Evolutionary conservation across 2,113 vertebrate species (phyloP).

Genomic region (Cricetomys ansorgei): DNA sequence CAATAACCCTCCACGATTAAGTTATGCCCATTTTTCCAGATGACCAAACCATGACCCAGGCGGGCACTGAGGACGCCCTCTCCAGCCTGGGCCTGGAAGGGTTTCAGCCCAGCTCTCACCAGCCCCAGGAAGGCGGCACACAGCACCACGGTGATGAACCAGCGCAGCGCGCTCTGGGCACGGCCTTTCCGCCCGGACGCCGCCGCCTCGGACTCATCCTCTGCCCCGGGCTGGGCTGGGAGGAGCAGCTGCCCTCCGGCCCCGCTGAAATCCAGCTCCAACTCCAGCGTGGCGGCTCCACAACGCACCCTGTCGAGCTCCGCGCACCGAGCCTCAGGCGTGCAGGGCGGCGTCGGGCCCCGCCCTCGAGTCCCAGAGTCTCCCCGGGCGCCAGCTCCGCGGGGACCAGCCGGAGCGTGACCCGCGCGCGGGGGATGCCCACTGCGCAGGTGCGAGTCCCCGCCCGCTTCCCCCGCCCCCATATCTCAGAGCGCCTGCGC

Average conservation of each 20-base stretch:
- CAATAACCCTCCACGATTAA: not conserved
- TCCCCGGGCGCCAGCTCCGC: not conserved
- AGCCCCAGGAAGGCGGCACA: slow-evolving; percentile 94
- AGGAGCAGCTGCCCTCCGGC: slow-evolving; percentile 65
- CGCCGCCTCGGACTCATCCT: slow-evolving; percentile 12
- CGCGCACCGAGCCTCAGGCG: not conserved
- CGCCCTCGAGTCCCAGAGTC: not conserved
- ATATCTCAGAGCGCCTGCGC: not conserved
- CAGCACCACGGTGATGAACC: slow-evolving; percentile 87
- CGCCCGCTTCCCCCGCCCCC: accelerated
- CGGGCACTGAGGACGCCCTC: not conserved
- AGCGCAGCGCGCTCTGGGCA: slow-evolving; percentile 66
- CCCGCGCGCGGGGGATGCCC: accelerated
- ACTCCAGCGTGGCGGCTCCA: slow-evolving; percentile 80
- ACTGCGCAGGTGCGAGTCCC: accelerated
- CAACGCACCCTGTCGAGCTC: not conserved
- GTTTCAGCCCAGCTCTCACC: slow-evolving; percentile 85
- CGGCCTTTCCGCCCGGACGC: not conserved
- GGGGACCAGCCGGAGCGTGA: accelerated
- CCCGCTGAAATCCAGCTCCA: slow-evolving; percentile 64
- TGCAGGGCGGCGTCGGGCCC: not conserved
- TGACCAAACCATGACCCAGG: not conserved
- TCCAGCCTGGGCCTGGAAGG: not conserved
- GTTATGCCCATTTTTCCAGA: slow-evolving; percentile 1
- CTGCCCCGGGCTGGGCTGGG: not conserved